These are phyloP conservation scores for Distichodus sexfasciatus DNA, from an alignment of 2,797 vertebrate genomes.

Conservation along the genomic window DNA sequence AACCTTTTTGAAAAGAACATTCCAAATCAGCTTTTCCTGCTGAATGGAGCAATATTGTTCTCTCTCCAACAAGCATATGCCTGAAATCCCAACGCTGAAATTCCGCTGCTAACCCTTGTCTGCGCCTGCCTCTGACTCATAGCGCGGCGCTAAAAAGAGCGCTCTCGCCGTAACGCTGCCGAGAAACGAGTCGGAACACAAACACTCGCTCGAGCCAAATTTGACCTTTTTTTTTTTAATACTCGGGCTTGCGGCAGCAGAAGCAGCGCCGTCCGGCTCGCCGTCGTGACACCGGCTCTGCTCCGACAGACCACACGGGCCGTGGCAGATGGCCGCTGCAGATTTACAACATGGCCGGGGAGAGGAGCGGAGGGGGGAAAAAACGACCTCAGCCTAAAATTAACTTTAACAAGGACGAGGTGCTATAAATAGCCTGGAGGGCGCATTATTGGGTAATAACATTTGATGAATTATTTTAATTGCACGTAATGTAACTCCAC, in stretches of 20 bases:
- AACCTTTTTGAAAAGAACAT: not conserved
- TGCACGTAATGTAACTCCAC: not conserved
- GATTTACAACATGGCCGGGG: conserved; percentile 21
- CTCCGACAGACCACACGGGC: conserved; percentile 19
- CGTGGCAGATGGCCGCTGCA: conserved; percentile 41
- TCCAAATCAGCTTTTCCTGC: no score
- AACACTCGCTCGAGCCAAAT: not conserved
- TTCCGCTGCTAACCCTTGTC: not conserved
- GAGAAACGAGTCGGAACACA: not conserved
- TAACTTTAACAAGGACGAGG: conserved; percentile 14
- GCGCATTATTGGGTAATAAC: not conserved
- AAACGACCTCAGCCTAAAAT: conserved; percentile 14
- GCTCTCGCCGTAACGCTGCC: not conserved
- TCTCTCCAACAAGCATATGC: no score
- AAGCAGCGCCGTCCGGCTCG: no score
- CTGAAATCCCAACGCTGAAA: not conserved
- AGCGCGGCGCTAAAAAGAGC: conserved; percentile 18
- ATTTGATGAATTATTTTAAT: not conserved
- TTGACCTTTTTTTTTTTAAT: no score
- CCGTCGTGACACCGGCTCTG: conserved; percentile 29
- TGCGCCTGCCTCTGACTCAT: conserved; percentile 9
- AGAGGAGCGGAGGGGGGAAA: not conserved
- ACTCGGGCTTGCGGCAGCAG: no score
- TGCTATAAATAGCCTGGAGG: not conserved
- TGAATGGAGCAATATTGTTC: no score